phyloP scores from a whole-genome alignment of 2,113 vertebrate genomes.

The Indri indri region DNA sequence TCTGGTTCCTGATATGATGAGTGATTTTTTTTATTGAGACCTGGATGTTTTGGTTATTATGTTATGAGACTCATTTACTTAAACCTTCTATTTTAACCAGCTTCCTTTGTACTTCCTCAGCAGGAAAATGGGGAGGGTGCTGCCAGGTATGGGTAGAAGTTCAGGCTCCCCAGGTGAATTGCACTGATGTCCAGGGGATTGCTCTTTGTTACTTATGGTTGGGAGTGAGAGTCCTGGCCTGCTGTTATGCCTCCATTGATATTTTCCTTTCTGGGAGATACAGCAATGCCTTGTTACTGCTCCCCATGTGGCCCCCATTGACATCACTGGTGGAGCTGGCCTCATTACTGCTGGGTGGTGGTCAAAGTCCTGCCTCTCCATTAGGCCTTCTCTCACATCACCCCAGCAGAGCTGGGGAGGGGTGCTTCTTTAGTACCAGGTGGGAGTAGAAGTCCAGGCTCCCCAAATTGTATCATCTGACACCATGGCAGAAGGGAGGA shows the following conservation, averaged over 20 bases:
- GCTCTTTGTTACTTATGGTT: background rate
- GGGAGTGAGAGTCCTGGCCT: background rate
- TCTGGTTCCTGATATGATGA: background rate
- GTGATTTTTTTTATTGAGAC: background rate
- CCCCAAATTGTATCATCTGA: background rate
- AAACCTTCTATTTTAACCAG: background rate
- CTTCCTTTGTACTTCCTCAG: background rate
- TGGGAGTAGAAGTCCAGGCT: background rate
- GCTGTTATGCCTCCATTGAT: background rate
- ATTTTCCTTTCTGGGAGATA: background rate
- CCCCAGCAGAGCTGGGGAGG: too few relatives aligned
- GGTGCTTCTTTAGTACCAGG: background rate
- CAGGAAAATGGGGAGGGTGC: background rate
- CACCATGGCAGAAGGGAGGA: too few relatives aligned
- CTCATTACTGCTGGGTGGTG: background rate
- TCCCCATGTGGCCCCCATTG: background rate
- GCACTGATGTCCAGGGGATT: too few relatives aligned
- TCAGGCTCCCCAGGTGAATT: background rate
- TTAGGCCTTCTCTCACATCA: background rate
- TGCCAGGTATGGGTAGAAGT: background rate
- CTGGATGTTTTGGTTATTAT: background rate
- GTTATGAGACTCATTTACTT: background rate
- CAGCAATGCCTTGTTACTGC: background rate
- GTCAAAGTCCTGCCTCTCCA: background rate
- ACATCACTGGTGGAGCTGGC: background rate